Evolutionary conservation across 2,797 vertebrate genomes (phyloP).

Genomic region (Malurus leucopterus): DNA sequence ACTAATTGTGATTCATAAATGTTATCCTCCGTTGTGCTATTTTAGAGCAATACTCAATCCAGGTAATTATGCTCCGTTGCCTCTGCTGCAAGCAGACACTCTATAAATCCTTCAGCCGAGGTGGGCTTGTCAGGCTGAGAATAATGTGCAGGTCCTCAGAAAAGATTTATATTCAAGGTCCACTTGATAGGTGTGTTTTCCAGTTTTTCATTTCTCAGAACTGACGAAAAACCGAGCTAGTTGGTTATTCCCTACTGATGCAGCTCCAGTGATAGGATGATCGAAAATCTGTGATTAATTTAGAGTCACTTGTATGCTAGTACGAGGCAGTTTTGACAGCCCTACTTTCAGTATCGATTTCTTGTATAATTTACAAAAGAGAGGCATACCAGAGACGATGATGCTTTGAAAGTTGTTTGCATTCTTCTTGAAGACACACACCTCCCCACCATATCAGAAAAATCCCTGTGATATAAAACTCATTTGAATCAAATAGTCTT

Average conservation of each 20-base stretch:
- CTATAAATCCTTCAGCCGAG: conserved; percentile 65
- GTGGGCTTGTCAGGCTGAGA: conserved; percentile 54
- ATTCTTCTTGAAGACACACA: background rate
- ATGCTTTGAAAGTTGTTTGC: conserved; percentile 18
- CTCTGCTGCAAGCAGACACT: conserved; percentile 37
- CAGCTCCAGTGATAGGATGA: conserved; percentile 51
- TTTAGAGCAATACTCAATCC: conserved; percentile 39
- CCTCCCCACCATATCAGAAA: background rate
- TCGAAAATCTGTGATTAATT: conserved; percentile 71
- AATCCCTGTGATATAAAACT: background rate
- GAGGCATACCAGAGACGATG: background rate
- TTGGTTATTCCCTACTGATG: conserved; percentile 59
- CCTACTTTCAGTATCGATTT: conserved; percentile 65
- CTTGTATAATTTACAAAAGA: conserved; percentile 50
- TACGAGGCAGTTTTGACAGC: conserved; percentile 56
- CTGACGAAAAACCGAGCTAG: conserved; percentile 55
- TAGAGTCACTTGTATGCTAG: conserved; percentile 51
- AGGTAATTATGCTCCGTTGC: conserved; percentile 63
- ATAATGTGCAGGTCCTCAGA: conserved; percentile 56
- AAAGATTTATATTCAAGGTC: conserved; percentile 65
- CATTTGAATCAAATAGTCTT: background rate
- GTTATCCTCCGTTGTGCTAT: conserved; percentile 41
- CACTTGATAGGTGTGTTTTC: conserved; percentile 45
- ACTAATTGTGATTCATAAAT: conserved; percentile 68
- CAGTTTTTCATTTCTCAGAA: conserved; percentile 65